Conservation (phyloP, 1,140 invertebrate genomes). For the Chironomus striatipennis region DNA sequence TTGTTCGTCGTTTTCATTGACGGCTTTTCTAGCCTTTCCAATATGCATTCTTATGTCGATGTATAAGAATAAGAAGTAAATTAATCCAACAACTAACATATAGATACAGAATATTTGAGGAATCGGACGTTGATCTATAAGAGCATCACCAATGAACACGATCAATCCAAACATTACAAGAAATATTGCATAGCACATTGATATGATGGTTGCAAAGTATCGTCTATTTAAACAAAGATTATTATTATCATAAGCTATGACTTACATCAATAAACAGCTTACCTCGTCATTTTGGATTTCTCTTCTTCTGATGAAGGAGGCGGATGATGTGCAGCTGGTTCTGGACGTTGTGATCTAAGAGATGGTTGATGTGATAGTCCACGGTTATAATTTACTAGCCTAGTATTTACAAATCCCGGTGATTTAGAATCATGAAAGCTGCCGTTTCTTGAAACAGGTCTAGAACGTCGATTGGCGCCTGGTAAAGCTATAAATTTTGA, state of each 20-base stretch:
- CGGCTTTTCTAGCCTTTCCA: not conserved
- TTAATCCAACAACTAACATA: conserved; percentile 18
- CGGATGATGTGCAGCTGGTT: not conserved
- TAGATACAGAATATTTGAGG: conserved; percentile 21
- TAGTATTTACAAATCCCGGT: not conserved
- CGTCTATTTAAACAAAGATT: not conserved
- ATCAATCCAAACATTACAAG: conserved; percentile 23
- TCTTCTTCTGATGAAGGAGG: conserved; percentile 17
- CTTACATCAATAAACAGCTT: not conserved
- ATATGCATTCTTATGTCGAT: conserved; percentile 25
- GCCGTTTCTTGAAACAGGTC: not conserved
- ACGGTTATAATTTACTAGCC: conserved; percentile 17
- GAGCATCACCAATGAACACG: conserved; percentile 24
- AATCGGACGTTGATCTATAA: conserved; percentile 23
- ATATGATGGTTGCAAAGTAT: conserved; percentile 24
- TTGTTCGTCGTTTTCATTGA: not conserved
- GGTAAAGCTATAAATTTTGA: too few relatives aligned
- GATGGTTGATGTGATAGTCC: conserved; percentile 14
- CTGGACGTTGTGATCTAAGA: not conserved
- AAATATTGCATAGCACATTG: conserved; percentile 25
- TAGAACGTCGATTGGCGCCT: not conserved
- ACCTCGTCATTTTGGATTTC: conserved; percentile 23
- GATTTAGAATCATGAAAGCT: conserved; percentile 16
- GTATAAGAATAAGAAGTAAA: conserved; percentile 23
- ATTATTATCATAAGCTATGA: not conserved